Conservation (phyloP, 2,888 invertebrate genomes). For the Aplocera efformata region DNA sequence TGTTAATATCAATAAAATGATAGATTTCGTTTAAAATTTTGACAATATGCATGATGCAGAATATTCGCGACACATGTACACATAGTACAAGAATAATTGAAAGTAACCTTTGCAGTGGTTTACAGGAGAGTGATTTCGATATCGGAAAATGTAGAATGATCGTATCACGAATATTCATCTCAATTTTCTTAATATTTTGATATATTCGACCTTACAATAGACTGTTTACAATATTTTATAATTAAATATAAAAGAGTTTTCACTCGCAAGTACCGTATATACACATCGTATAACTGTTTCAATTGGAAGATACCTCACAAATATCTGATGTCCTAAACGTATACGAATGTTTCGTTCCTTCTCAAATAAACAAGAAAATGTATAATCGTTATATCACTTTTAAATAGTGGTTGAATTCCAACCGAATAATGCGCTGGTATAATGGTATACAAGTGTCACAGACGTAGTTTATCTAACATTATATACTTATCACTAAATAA, state of each 20-base stretch:
- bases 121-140: too few species aligned
- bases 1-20: constrained; percentile 81
- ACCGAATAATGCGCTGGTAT: constrained; percentile 68
- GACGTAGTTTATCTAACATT: constrained; percentile 65
- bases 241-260: constrained; percentile 77
- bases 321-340: constrained; percentile 81
- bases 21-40: constrained; percentile 68
- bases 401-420: constrained; percentile 63
- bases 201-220: constrained; percentile 68
- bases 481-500: constrained; percentile 76
- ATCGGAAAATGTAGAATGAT: constrained; percentile 9
- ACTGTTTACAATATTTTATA: constrained; percentile 72
- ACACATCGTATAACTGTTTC: constrained; percentile 76
- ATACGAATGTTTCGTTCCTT: constrained; percentile 85
- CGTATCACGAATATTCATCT: constrained; percentile 39
- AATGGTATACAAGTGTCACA: constrained; percentile 78
- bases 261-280: constrained; percentile 74
- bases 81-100: constrained; percentile 30
- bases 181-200: constrained; percentile 42
- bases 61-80: constrained; percentile 37
- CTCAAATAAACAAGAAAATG: constrained; percentile 66
- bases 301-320: constrained; percentile 69
- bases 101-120: constrained; percentile 28
- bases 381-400: constrained; percentile 64
- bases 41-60: constrained; percentile 49